Conservation (phyloP, 1,140 invertebrate species). For the Polypedilum pembai region DNA sequence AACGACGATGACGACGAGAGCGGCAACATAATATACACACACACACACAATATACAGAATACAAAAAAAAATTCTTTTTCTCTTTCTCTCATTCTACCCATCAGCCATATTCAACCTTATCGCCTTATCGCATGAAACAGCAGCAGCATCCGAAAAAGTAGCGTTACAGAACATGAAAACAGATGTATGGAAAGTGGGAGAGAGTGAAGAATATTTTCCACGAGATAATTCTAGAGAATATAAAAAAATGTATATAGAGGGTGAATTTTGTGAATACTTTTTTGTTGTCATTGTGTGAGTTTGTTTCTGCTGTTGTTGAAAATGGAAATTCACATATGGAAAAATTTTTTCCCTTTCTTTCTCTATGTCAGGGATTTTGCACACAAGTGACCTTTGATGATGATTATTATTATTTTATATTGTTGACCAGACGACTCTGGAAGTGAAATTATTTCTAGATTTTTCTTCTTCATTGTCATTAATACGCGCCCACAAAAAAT, state of each 20-base stretch:
- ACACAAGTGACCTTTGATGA: background rate
- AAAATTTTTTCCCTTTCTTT: background rate
- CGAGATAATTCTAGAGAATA: background rate
- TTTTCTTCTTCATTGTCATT: too few relatives aligned
- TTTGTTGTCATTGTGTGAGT: too few relatives aligned
- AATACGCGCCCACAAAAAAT: too few relatives aligned
- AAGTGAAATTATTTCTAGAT: too few relatives aligned
- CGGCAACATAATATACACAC: background rate
- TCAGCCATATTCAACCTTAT: constrained; percentile 3
- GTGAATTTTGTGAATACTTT: too few relatives aligned
- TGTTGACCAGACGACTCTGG: too few relatives aligned
- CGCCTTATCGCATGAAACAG: constrained; percentile 14
- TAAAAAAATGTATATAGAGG: too few relatives aligned
- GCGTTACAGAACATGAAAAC: constrained; percentile 5
- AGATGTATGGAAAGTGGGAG: background rate
- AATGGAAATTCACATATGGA: constrained; percentile 15
- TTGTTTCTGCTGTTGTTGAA: too few relatives aligned
- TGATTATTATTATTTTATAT: too few relatives aligned
- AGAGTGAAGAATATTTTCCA: background rate
- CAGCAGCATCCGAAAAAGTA: constrained; percentile 9
- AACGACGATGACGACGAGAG: background rate
- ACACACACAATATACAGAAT: background rate
- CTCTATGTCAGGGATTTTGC: background rate
- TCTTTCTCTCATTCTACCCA: constrained; percentile 1
- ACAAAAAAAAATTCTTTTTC: background rate